Evolutionary conservation across 2,797 vertebrate genomes (phyloP), one percentile per base, ranked within the genome.

Genomic region (Melanotaenia trifasciata): DNA sequence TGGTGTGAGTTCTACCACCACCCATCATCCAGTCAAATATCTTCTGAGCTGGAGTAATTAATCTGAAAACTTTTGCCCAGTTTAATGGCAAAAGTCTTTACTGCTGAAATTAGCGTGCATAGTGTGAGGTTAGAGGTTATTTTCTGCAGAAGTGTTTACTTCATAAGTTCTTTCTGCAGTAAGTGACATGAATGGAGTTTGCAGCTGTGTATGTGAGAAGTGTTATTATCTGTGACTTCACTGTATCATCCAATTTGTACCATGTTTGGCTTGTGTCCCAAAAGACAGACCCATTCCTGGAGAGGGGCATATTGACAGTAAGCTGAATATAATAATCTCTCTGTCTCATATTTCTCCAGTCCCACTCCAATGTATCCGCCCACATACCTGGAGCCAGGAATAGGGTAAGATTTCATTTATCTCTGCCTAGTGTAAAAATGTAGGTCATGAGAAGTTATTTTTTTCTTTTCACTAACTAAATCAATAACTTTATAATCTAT

Each of bases 351-450:
- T 88, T 85, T 86, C 80, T 67, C 38, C 91, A 98, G 97, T 92
- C 97, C 97, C 77, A 98, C 97, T 92, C 97, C 97, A 58, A 98
- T 98, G 97, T 98, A 98, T 91, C 97, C 97, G 80, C 97, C 97
- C 33, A 97, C 97, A 10, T 98, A 98, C 93, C 92, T 98, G 96
- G 97, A 98, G 90, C 97, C 97, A 80, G 97, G 97, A 90, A 97
- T 98, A 28, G 97, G 97, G 97, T 98, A 95, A 96, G 96, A 58
- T 63, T 1, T 33, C 58, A 36, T 56, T 65, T 74, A 74, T 84
- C 63, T 76, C 14, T 24, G 54, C 6, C 56, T 38, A 7, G 38
- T 36, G 14, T 26, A 14, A 58, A 67, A 7, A 30, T 5, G 5
- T 30, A 24, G 22, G 51, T 24, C 24, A 14, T 12, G 3, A 51